A percentile compares a stretch with the other conserved stretches of the same genome.
Evolutionary conservation across 1,140 invertebrate genomes (phyloP).

Genomic region (Trichomalopsis sarcophagae): DNA sequence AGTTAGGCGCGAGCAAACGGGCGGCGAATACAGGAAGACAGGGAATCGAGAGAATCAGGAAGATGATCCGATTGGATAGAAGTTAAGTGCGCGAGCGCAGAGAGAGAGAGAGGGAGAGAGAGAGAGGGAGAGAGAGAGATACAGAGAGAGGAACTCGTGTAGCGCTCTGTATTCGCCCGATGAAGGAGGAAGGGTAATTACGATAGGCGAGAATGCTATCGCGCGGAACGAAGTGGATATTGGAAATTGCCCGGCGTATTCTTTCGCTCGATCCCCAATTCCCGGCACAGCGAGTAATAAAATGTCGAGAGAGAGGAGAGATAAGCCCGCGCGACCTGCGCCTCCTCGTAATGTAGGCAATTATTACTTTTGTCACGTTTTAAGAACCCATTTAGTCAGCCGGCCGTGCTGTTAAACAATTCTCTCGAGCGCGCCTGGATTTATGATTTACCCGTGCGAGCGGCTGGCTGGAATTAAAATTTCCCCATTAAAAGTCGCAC

Average conservation of each 20-base stretch:
- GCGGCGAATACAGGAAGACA: not conserved
- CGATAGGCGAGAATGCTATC: constrained; percentile 13
- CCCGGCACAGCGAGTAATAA: constrained; percentile 21
- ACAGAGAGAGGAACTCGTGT: not conserved
- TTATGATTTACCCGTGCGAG: not conserved
- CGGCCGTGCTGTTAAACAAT: constrained; percentile 9
- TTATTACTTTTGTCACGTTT: constrained; percentile 45
- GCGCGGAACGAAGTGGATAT: constrained; percentile 36
- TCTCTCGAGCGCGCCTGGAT: not conserved
- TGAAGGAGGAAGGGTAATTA: constrained; percentile 39
- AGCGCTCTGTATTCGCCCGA: not conserved
- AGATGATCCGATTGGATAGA: constrained; percentile 44
- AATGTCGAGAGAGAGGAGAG: constrained; percentile 12
- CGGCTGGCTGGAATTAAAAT: not conserved
- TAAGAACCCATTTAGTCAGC: constrained; percentile 2
- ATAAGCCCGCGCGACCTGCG: not conserved
- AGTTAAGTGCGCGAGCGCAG: constrained; percentile 22
- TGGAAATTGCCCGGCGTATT: constrained; percentile 35
- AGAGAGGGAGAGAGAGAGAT: not conserved
- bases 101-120: not conserved
- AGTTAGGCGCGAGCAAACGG: not conserved
- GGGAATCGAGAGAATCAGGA: constrained; percentile 34
- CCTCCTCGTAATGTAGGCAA: constrained; percentile 4
- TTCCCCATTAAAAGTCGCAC: not conserved
- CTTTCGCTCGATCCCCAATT: constrained; percentile 12